A percentile compares a stretch with the other conserved stretches of the same genome.
These are phyloP conservation scores for Heteromormyrus szaboi DNA, from an alignment of 2,797 vertebrate species.

Conservation along the genomic window DNA sequence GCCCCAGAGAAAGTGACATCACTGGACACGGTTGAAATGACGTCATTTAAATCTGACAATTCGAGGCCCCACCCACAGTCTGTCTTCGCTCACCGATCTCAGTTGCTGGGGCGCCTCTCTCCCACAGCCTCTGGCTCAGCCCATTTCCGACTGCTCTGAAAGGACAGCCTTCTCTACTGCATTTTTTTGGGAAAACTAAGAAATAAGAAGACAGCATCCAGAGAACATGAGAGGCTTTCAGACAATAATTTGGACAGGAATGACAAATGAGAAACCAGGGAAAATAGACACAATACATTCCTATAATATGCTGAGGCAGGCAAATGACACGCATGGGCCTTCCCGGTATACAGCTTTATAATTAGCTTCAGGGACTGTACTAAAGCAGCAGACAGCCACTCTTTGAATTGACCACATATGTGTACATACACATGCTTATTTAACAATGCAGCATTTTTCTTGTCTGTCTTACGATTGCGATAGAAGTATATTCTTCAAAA, in stretches of 20 bases:
- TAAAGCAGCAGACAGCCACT: background rate
- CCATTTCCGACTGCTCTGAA: constrained; percentile 90
- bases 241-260: background rate
- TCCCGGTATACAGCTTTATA: background rate
- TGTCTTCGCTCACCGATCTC: constrained; percentile 49
- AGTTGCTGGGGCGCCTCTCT: constrained; percentile 39
- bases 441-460: background rate
- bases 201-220: constrained; percentile 21
- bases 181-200: constrained; percentile 69
- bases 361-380: background rate
- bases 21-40: background rate
- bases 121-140: constrained; percentile 48
- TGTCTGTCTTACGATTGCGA: background rate
- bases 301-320: background rate
- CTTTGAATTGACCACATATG: background rate
- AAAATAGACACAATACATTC: background rate
- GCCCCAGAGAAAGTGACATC: background rate
- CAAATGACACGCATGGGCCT: background rate
- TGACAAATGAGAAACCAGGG: background rate
- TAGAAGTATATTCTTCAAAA: background rate
- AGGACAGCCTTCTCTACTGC: constrained; percentile 81
- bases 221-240: background rate
- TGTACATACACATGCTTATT: background rate
- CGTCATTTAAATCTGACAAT: background rate
- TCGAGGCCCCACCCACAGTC: background rate